Conservation (phyloP, 2,113 vertebrate genomes). For the Hippocampus guttulatus region DNA sequence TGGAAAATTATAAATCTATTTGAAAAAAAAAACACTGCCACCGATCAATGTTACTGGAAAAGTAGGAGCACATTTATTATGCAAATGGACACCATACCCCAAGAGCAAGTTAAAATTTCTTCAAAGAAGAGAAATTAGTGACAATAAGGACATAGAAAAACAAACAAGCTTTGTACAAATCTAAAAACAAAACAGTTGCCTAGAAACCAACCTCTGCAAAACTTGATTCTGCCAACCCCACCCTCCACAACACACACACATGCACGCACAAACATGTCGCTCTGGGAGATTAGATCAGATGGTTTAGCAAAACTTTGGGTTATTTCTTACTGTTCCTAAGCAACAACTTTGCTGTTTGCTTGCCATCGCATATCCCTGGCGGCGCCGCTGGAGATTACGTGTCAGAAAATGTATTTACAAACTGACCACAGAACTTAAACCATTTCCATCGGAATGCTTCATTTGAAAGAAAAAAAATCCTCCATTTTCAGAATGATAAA, state of each 20-base stretch:
- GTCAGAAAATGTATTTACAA: constrained; percentile 46
- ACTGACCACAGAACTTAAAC: constrained; percentile 38
- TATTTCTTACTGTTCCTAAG: constrained; percentile 70
- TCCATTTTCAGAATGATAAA: not conserved
- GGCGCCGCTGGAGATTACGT: constrained; percentile 39
- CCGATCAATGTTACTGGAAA: not conserved
- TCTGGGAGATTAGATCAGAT: constrained; percentile 64
- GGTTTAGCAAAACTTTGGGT: constrained; percentile 64
- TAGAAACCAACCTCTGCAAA: constrained; percentile 67
- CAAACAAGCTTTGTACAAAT: constrained; percentile 48
- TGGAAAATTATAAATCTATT: not conserved
- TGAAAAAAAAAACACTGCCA: not conserved
- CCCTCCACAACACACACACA: constrained; percentile 13
- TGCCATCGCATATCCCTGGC: constrained; percentile 30
- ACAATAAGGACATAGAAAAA: constrained; percentile 25
- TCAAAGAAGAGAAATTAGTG: not conserved
- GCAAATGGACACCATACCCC: not conserved
- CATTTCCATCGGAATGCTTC: constrained; percentile 25
- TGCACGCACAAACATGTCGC: constrained; percentile 20
- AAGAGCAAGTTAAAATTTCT: not conserved
- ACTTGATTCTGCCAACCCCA: constrained; percentile 38
- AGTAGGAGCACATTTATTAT: not conserved
- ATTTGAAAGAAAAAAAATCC: constrained; percentile 15
- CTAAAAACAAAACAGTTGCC: constrained; percentile 54
- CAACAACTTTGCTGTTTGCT: constrained; percentile 62